These are phyloP conservation scores for Melangyna quadrimaculata DNA, from an alignment of 2,888 invertebrate genomes.

Conservation along the genomic window DNA sequence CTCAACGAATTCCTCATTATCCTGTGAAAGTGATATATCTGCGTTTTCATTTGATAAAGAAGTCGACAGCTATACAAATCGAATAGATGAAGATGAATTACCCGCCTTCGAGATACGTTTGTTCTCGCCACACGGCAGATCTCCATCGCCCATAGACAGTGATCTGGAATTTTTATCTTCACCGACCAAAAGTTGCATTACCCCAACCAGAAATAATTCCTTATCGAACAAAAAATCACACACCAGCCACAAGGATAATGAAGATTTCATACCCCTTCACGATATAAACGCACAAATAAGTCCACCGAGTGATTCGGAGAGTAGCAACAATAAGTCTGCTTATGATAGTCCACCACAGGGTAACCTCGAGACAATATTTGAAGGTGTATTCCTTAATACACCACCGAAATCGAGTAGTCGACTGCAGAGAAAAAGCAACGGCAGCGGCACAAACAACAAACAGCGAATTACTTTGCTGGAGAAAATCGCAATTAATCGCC, in stretches of 20 bases:
- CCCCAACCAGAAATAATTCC: constrained; percentile 63
- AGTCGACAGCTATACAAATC: constrained; percentile 64
- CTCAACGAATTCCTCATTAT: constrained; percentile 76
- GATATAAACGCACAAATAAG: constrained; percentile 80
- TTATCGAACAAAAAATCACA: background rate
- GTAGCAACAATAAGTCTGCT: constrained; percentile 27
- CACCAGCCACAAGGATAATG: constrained; percentile 70
- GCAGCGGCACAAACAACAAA: constrained; percentile 25
- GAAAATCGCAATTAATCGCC: constrained; percentile 75
- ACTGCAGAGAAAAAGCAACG: background rate
- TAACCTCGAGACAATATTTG: constrained; percentile 79
- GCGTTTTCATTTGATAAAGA: constrained; percentile 77
- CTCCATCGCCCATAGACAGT: constrained; percentile 79
- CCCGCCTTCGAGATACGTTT: constrained; percentile 79
- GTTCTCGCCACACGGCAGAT: constrained; percentile 78
- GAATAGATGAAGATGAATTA: constrained; percentile 76
- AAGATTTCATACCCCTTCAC: constrained; percentile 78
- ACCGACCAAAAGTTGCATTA: constrained; percentile 58
- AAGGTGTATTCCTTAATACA: constrained; percentile 79
- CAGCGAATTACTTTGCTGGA: constrained; percentile 75
- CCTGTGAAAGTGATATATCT: constrained; percentile 77
- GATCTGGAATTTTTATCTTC: constrained; percentile 72
- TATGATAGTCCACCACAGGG: constrained; percentile 73
- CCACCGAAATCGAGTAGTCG: constrained; percentile 74
- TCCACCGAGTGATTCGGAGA: constrained; percentile 75